These are phyloP conservation scores for Fabriciana adippe DNA, from an alignment of 2,888 invertebrate species.

Conservation along the genomic window DNA sequence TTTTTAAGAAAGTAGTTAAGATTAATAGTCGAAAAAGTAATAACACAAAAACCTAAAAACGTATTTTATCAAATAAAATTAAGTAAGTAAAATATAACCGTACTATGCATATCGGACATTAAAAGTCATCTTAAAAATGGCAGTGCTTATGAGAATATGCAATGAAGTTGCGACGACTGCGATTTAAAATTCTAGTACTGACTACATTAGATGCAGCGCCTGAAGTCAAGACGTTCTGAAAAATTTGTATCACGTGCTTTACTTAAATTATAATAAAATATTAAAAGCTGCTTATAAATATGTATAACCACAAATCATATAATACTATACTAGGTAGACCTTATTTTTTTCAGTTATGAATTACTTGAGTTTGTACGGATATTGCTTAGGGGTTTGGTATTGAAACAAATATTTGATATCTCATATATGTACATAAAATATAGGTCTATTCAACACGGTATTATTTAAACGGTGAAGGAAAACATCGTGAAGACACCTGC, in stretches of 20 bases:
- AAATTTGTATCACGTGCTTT: slow-evolving; percentile 7
- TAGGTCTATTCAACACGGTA: too few species aligned
- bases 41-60: background rate
- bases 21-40: background rate
- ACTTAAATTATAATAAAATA: slow-evolving; percentile 6
- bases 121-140: slow-evolving; percentile 39
- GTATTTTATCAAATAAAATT: background rate
- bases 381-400: too few species aligned
- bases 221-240: slow-evolving; percentile 13
- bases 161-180: slow-evolving; percentile 47
- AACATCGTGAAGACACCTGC: too few species aligned
- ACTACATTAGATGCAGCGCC: slow-evolving; percentile 35
- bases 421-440: too few species aligned
- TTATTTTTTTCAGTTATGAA: too few species aligned
- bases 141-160: slow-evolving; percentile 54
- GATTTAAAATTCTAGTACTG: slow-evolving; percentile 48
- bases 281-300: background rate
- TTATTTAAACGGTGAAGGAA: too few species aligned
- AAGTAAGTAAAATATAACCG: slow-evolving; percentile 1
- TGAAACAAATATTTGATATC: too few species aligned
- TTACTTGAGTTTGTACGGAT: too few species aligned
- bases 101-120: slow-evolving; percentile 24
- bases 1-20: too few species aligned
- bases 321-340: background rate
- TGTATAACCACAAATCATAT: background rate